phyloP scores from a whole-genome alignment of 2,113 vertebrate species.

The Miniopterus natalensis region DNA sequence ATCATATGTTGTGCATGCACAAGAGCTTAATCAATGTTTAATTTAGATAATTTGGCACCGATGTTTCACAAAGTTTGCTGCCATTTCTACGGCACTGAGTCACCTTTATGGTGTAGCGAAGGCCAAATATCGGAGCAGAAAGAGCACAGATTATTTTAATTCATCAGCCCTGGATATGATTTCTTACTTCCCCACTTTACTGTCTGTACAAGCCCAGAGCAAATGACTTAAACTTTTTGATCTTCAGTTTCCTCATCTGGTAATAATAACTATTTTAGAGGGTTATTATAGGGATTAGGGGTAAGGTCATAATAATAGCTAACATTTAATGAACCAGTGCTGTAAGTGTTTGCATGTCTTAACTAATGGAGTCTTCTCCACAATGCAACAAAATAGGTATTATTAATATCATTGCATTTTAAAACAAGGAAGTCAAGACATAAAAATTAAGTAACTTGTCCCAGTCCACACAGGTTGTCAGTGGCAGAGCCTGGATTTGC shows the following conservation, averaged over 20 bases:
- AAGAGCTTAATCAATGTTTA: constrained; percentile 11
- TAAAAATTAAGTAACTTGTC: background rate
- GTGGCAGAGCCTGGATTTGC: background rate
- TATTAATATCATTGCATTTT: background rate
- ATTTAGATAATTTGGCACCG: background rate
- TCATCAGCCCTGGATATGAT: background rate
- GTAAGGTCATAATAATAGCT: background rate
- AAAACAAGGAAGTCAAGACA: constrained; percentile 12
- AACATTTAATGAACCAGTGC: background rate
- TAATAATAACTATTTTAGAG: background rate
- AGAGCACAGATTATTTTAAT: background rate
- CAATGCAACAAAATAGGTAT: background rate
- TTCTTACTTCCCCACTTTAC: background rate
- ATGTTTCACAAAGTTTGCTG: background rate
- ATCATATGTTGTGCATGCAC: background rate
- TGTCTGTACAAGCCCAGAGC: background rate
- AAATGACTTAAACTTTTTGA: background rate
- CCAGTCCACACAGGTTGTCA: background rate
- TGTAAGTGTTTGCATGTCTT: background rate
- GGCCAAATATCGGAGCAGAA: background rate
- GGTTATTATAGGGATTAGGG: background rate
- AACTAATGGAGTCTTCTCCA: background rate
- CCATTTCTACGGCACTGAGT: background rate
- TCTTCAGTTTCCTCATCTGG: background rate
- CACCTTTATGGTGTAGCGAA: background rate